Evolutionary conservation across 2,888 invertebrate genomes (phyloP), one percentile per base, ranked within the genome.

Genomic region (Melieria crassipennis): DNA sequence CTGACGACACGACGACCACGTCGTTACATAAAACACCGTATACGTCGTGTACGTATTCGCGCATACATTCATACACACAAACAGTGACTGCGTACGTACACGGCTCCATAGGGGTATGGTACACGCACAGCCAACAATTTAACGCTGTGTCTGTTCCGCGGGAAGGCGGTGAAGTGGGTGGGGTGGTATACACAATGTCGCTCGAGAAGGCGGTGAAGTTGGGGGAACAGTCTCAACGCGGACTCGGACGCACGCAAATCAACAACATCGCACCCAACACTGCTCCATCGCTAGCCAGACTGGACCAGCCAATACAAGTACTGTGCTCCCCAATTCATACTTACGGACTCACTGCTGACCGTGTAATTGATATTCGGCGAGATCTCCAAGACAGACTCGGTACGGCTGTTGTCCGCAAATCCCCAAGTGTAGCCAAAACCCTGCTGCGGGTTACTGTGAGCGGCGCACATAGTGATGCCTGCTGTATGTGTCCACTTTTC

Each of bases 311-410:
- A 30, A 3, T 30, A 30, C 30, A 30, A 30, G 1, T 30, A 30
- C 30, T 30, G 30, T 30, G 30, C 30, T 30, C 30, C 30, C 30
- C 30, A 30, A 30, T 30, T 30, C 30, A 30, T 30, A 83, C 86
- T 87, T 86, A 87, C 87, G 83, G 87, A 83, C 79, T 87, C 87
- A 79, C 86, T 86, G 79, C 87, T 85, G 78, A 87, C 87, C 72
- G 87, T 87, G 77, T 87, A 87, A 80, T 87, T 87, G 76, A 87
- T 86, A 79, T 87, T 87, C 72, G 87, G 87, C 75, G 87, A 85
- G 81, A 87, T 87, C 80, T 87, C 87, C 78, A 87, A 84, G 71
- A 87, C 87, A 73, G 86, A 86, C 79, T 87, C 87, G 75, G 86
- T 81, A 73, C 84, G 83, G 73, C 84, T 82, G 80, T 86, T 87